phyloP scores from a whole-genome alignment of 2,113 vertebrate genomes.

The Ivindomyrus marchei region DNA sequence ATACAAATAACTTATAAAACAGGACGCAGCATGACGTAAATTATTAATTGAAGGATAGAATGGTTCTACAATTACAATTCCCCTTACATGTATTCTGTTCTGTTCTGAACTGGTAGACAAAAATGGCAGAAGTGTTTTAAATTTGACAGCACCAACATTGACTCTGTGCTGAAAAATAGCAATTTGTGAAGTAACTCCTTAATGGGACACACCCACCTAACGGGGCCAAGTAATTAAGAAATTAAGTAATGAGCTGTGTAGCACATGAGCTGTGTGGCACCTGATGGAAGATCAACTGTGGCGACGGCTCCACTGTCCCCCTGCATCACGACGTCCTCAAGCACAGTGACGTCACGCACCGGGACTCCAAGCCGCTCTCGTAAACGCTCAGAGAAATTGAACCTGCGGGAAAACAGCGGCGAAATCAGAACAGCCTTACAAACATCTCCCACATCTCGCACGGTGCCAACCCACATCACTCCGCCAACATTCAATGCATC shows the following conservation, averaged over 20 bases:
- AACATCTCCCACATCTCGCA: background rate
- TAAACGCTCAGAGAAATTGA: conserved; percentile 53
- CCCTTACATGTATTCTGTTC: background rate
- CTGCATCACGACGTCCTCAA: conserved; percentile 58
- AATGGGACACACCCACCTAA: background rate
- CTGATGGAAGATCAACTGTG: conserved; percentile 49
- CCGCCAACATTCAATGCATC: background rate
- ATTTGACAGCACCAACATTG: background rate
- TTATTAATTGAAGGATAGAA: background rate
- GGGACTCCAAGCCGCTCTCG: conserved; percentile 44
- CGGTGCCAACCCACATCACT: background rate
- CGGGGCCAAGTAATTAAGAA: background rate
- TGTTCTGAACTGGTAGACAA: background rate
- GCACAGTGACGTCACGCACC: conserved; percentile 50
- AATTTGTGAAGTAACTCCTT: background rate
- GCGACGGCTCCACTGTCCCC: conserved; percentile 56
- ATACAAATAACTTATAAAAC: background rate
- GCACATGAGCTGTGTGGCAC: conserved; percentile 41
- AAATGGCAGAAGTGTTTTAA: background rate
- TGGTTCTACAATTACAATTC: background rate
- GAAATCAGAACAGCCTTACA: background rate
- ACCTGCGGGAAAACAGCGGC: conserved; percentile 45
- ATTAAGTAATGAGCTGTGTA: background rate
- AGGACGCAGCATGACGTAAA: background rate
- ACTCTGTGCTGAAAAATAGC: background rate